Base-by-base conservation (phyloP, 2,797 vertebrate genomes). In the Clarias fuscus region DNA sequence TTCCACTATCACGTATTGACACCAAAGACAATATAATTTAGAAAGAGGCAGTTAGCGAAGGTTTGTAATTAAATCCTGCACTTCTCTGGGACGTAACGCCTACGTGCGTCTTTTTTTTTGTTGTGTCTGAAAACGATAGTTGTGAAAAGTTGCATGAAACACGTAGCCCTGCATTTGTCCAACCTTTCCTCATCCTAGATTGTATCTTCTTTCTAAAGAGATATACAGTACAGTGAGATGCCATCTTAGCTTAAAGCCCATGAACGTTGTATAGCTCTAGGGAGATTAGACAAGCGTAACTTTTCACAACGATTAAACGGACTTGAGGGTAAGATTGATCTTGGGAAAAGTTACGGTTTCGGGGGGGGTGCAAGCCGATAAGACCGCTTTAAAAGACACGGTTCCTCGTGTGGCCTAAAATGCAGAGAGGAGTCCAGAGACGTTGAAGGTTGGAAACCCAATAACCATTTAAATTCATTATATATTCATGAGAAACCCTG, bases 1-100 rank as follows among this genome's bases (percentile, higher is more conserved):
- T 91, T 85, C 86, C 83, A 61, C 64, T 7, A 53, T 70, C n/a
- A 79, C 85, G 84, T 86, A 84, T 84, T 83, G 88, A 84, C 87
- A 90, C 79, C 64, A 77, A 88, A 82, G 87, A 85, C 82, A 64
- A 84, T 37, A 64, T 71, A 37, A 73, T 78, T 65, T 86, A 68
- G 64, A 72, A 71, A 84, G 68, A 65, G 27, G 59, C 22, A 48
- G 62, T 85, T 72, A 87, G 82, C 33, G 8, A 22, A 72, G 56
- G 67, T 71, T 71, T n/a, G 33, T 71, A 83, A 86, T 83, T 77
- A 83, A 86, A 68, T 68, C 27, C 30, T 83, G 76, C 82, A 84
- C 75, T 37, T 82, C 85, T 40, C 61, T 58, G 30, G 10, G 65
- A 86, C 64, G 33, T n/a, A 58, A 37, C 33, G 4, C 61, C 53